Evolutionary conservation across 2,113 vertebrate genomes (phyloP).

Genomic region (Lophura nycthemera): DNA sequence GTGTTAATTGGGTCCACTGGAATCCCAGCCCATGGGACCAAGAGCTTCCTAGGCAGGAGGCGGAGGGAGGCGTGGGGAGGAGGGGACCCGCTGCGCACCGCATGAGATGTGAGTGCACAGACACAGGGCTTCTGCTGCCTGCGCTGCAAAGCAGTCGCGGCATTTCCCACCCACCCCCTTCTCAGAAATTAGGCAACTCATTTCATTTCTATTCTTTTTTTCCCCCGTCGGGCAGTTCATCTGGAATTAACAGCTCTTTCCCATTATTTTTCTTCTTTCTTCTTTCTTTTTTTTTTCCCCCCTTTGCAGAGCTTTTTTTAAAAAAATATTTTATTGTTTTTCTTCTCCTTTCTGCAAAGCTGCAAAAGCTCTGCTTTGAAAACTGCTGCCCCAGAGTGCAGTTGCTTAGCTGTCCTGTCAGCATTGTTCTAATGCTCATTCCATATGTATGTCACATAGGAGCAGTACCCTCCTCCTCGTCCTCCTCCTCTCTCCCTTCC

Average conservation of each 20-base stretch:
- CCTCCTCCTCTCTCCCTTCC: slow-evolving; percentile 38
- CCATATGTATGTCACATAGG: slow-evolving; percentile 85
- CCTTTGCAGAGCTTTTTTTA: not conserved
- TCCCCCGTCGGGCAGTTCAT: not conserved
- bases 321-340: slow-evolving; percentile 47
- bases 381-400: slow-evolving; percentile 77
- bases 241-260: slow-evolving; percentile 27
- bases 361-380: slow-evolving; percentile 73
- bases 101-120: slow-evolving; percentile 57
- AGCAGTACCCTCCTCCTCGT: slow-evolving; percentile 59
- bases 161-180: not conserved
- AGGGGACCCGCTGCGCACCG: slow-evolving; percentile 41
- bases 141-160: slow-evolving; percentile 21
- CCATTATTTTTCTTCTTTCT: not conserved
- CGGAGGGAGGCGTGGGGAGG: slow-evolving; percentile 28
- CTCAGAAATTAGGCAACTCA: slow-evolving; percentile 36
- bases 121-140: slow-evolving; percentile 66
- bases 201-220: not conserved
- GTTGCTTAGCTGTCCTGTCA: slow-evolving; percentile 75
- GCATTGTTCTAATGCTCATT: slow-evolving; percentile 84
- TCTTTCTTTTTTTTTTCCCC: not conserved
- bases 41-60: slow-evolving; percentile 67
- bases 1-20: slow-evolving; percentile 85
- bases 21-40: slow-evolving; percentile 72
- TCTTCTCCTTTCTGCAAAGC: slow-evolving; percentile 56